Evolutionary conservation across 2,888 invertebrate genomes (phyloP).

Genomic region (Fragum sueziense): DNA sequence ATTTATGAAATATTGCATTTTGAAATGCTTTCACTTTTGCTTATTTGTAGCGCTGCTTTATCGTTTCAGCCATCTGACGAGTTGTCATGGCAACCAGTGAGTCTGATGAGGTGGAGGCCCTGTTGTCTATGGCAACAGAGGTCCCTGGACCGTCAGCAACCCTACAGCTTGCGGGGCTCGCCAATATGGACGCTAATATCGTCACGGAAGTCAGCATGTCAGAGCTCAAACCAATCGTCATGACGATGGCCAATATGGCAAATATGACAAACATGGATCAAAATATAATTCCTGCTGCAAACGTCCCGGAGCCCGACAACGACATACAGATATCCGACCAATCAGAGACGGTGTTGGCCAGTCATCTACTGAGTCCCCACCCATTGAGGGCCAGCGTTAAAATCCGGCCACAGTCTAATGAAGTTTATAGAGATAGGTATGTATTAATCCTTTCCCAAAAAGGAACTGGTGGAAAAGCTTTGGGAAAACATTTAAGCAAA

Average conservation of each 20-base stretch:
- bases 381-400: background rate
- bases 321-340: slow-evolving; percentile 11
- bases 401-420: background rate
- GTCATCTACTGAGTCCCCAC: background rate
- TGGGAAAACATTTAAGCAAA: too few species aligned
- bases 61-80: background rate
- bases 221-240: slow-evolving; percentile 48
- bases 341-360: slow-evolving; percentile 16
- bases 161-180: background rate
- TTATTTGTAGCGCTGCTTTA: too few species aligned
- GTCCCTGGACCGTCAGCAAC: background rate
- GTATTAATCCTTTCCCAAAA: too few species aligned
- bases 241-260: slow-evolving; percentile 45
- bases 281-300: background rate
- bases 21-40: too few species aligned
- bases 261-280: slow-evolving; percentile 5
- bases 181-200: slow-evolving; percentile 1
- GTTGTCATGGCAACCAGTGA: slow-evolving; percentile 23
- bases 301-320: background rate
- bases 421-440: slow-evolving; percentile 24
- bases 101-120: slow-evolving; percentile 26
- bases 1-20: too few species aligned
- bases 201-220: slow-evolving; percentile 38
- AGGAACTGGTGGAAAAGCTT: too few species aligned
- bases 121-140: slow-evolving; percentile 30